Base-by-base conservation (phyloP, 2,888 invertebrate genomes). In the Pachymerium ferrugineum region DNA sequence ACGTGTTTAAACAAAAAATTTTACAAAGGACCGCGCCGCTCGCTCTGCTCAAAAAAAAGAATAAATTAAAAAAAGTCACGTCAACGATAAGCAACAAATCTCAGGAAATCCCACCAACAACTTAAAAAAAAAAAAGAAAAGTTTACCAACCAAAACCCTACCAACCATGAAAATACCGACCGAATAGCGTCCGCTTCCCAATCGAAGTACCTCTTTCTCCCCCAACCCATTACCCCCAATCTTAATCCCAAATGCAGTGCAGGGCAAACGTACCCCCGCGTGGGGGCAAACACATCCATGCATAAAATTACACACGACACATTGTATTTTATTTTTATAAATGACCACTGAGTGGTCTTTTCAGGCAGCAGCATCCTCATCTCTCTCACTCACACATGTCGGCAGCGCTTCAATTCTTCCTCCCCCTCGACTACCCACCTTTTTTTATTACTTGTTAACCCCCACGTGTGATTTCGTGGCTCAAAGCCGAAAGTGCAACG, bases 61-160 rank as follows among this genome's bases (percentile, higher is more conserved):
- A 30, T 29, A 30, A 30, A 69, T 30, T 16, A 69, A 69, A 29
- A 25, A 68, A 68, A 68, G 31, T 68, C 29, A 68, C 29, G 68
- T 33, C 70, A 69, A 69, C 33, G 70, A 69, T 29, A 69, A 33
- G 70, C 30, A 69, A 33, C 70, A 62, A 62, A 62, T 62, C 62
- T 62, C 62, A 62, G 62, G 62, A 62, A 62, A 62, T 62, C 62
- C 62, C 62, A 62, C 62, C 62, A 62, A n/a, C n/a, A n/a, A 62
- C 62, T 62, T 62, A 62, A 62, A 3, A 62, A 62, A 28, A 62
- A 62, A 62, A 25, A 62, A 25, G 28, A 62, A 28, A 62, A 62
- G 28, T 62, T 62, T 25, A 22, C 62, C 25, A 62, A n/a, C n/a
- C n/a, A n/a, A n/a, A 28, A 62, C 5, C 28, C 62, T 28, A 25